Conservation (phyloP, 2,888 invertebrate genomes). For the Frankliniella fusca region DNA sequence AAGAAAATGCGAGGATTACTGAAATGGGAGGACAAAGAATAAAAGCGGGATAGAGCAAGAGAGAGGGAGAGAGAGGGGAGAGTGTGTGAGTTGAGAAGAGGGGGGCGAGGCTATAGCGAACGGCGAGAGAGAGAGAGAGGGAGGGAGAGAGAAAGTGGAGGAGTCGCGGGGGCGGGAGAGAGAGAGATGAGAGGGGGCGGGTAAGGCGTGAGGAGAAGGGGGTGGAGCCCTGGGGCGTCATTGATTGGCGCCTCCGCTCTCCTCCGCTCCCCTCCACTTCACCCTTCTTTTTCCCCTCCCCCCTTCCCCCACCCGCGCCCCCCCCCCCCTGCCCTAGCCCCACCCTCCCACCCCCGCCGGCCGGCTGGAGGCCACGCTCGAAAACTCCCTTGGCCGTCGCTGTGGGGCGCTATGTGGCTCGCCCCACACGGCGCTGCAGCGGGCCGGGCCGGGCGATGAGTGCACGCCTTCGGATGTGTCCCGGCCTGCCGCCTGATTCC, state of each 20-base stretch:
- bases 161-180: neutral
- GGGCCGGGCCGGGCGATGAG: too few relatives aligned
- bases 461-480: too few relatives aligned
- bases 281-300: neutral
- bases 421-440: too few relatives aligned
- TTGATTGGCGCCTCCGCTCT: conserved; percentile 10
- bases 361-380: too few relatives aligned
- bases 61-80: neutral
- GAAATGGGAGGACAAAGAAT: neutral
- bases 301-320: neutral
- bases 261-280: neutral
- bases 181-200: neutral
- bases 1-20: conserved; percentile 6
- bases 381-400: too few relatives aligned
- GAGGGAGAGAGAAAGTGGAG: neutral
- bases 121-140: neutral
- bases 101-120: too few relatives aligned
- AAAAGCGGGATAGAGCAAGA: neutral
- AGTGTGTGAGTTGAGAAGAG: neutral
- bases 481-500: too few relatives aligned
- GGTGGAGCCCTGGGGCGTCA: conserved; percentile 9
- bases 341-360: neutral
- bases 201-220: neutral
- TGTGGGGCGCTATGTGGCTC: too few relatives aligned
- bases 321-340: neutral